phyloP scores from a whole-genome alignment of 2,888 invertebrate species.

The Phengaris alcon region DNA sequence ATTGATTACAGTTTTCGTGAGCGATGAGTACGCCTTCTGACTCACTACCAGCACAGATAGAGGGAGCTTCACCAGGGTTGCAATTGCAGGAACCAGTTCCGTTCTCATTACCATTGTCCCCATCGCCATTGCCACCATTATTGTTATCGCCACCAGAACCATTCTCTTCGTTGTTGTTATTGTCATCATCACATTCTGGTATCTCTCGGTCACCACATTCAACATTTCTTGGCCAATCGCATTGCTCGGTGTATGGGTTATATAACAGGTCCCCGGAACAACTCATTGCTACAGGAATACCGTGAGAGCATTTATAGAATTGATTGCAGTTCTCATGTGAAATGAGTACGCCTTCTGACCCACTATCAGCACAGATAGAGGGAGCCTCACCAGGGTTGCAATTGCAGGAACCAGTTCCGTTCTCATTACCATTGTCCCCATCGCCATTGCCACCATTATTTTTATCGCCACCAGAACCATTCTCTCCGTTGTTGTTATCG shows the following conservation, averaged over 20 bases:
- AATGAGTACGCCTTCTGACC: conserved; percentile 32
- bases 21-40: conserved; percentile 44
- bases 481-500: conserved; percentile 13
- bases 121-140: conserved; percentile 33
- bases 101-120: conserved; percentile 40
- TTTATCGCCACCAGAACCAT: background rate
- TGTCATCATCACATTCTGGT: conserved; percentile 28
- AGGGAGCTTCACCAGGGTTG: conserved; percentile 32
- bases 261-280: conserved; percentile 43
- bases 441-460: conserved; percentile 28
- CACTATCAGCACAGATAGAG: conserved; percentile 30
- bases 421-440: conserved; percentile 30
- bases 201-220: conserved; percentile 39
- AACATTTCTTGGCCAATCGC: conserved; percentile 47
- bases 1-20: conserved; percentile 48
- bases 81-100: conserved; percentile 28
- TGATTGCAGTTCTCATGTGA: conserved; percentile 39
- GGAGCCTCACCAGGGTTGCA: conserved; percentile 43
- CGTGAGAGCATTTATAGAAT: conserved; percentile 47
- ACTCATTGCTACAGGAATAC: conserved; percentile 39
- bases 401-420: conserved; percentile 40
- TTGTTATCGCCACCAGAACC: background rate
- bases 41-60: conserved; percentile 38
- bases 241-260: conserved; percentile 42
- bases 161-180: conserved; percentile 19